A percentile compares a stretch with the other conserved stretches of the same genome.
phyloP scores from a whole-genome alignment of 2,113 vertebrate genomes.

The Ailuropoda melanoleuca region DNA sequence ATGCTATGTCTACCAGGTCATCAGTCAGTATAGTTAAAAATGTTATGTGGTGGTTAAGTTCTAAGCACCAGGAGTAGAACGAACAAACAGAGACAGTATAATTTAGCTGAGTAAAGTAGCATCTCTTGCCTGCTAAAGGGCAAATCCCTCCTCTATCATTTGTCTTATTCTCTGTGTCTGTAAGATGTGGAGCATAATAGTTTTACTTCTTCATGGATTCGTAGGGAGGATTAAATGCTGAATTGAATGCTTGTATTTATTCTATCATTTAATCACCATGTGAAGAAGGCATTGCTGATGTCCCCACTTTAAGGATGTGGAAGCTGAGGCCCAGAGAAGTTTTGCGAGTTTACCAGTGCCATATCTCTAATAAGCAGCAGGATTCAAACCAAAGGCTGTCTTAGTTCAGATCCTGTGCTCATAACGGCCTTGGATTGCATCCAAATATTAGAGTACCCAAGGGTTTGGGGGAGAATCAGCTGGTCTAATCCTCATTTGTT shows the following conservation, averaged over 20 bases:
- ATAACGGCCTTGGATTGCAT: background rate
- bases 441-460: background rate
- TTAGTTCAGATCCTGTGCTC: background rate
- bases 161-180: background rate
- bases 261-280: background rate
- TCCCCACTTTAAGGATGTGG: background rate
- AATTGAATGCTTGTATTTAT: background rate
- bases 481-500: background rate
- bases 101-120: background rate
- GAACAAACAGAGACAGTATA: background rate
- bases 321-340: background rate
- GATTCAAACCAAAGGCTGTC: background rate
- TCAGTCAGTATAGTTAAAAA: background rate
- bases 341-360: background rate
- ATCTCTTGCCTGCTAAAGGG: background rate
- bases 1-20: background rate
- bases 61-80: background rate
- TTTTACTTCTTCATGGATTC: background rate
- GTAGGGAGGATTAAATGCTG: background rate
- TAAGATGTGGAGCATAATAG: background rate
- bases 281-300: background rate
- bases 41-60: background rate
- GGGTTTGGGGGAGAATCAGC: background rate
- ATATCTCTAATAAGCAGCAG: background rate
- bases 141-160: background rate